Base-by-base conservation (phyloP, 2,113 vertebrate genomes). In the Galeopterus variegatus region DNA sequence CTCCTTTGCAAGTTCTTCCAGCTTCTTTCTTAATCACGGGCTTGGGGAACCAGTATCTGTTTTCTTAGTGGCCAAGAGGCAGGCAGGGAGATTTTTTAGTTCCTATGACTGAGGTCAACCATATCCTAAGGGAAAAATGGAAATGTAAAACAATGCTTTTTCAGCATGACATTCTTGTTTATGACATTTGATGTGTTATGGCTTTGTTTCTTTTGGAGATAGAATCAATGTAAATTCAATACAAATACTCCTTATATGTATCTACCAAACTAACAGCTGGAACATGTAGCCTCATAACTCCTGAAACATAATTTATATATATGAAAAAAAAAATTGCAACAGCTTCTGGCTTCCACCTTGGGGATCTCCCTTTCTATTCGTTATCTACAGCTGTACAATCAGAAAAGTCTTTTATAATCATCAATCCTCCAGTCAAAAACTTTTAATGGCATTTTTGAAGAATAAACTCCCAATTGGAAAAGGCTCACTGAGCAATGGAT, bases 11-110 rank as follows among this genome's bases (percentile, higher is more conserved):
- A 62, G 48, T 58, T 73, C 88, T 88, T 95, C 60, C 93, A 96
- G 86, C 28, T 92, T 93, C 88, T 95, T 96, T 95, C 88, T 91
- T 94, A 76, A 89, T 95, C 62, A 33, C 52, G 69, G 81, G 28
- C 11, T 82, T 94, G n/a, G 86, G 87, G 65, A 94, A 64, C 24
- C 18, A 54, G 33, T 95, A 60, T 97, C 62, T 24, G 14, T 41
- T 98, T 98, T 89, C 72, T 92, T 82, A 88, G 31, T 21, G 14
- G 73, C 33, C 33, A 90, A 80, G 87, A 67, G 33, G 1, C 31
- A 60, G 1, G 24, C 41, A 52, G 65, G 60, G 84, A 95, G 52
- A 93, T 86, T 94, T 94, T 79, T 91, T 2, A 15, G 9, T 75
- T 92, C 50, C 72, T 92, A 13, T 62, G 13, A 58, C 89, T 94